phyloP scores from a whole-genome alignment of 2,888 invertebrate genomes.

The Xylocampa areola region DNA sequence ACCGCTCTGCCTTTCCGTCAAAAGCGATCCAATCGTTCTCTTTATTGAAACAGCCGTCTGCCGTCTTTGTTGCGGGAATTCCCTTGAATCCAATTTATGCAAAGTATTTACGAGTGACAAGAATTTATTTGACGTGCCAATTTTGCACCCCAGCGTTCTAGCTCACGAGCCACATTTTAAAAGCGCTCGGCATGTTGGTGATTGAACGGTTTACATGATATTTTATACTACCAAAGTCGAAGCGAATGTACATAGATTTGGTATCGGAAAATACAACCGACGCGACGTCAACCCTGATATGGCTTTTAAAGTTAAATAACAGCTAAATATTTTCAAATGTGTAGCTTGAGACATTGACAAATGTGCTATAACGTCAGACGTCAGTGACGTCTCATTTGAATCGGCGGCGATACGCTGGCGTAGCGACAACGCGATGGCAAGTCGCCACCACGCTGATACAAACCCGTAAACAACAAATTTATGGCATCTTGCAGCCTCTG shows the following conservation, averaged over 20 bases:
- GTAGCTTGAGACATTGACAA: slow-evolving; percentile 47
- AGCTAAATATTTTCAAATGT: slow-evolving; percentile 35
- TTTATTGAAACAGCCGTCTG: slow-evolving; percentile 83
- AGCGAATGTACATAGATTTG: slow-evolving; percentile 38
- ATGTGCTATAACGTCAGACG: slow-evolving; percentile 45
- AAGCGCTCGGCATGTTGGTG: slow-evolving; percentile 67
- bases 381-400: slow-evolving; percentile 44
- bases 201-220: slow-evolving; percentile 71
- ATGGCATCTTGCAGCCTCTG: slow-evolving; percentile 54
- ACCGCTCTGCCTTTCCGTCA: slow-evolving; percentile 77
- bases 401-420: slow-evolving; percentile 32
- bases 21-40: slow-evolving; percentile 84
- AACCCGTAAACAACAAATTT: slow-evolving; percentile 60
- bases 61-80: slow-evolving; percentile 85
- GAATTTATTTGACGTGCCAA: slow-evolving; percentile 86
- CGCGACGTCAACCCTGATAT: slow-evolving; percentile 30
- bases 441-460: slow-evolving; percentile 48
- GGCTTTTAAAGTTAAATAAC: slow-evolving; percentile 38
- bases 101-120: slow-evolving; percentile 86
- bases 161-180: slow-evolving; percentile 69
- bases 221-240: slow-evolving; percentile 58
- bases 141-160: slow-evolving; percentile 73
- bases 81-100: slow-evolving; percentile 84
- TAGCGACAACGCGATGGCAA: slow-evolving; percentile 35
- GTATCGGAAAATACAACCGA: slow-evolving; percentile 43